Percentiles rank a stretch among this genome's conserved stretches.
Conservation (phyloP, 1,140 invertebrate genomes). For the Caenorhabditis latens region DNA sequence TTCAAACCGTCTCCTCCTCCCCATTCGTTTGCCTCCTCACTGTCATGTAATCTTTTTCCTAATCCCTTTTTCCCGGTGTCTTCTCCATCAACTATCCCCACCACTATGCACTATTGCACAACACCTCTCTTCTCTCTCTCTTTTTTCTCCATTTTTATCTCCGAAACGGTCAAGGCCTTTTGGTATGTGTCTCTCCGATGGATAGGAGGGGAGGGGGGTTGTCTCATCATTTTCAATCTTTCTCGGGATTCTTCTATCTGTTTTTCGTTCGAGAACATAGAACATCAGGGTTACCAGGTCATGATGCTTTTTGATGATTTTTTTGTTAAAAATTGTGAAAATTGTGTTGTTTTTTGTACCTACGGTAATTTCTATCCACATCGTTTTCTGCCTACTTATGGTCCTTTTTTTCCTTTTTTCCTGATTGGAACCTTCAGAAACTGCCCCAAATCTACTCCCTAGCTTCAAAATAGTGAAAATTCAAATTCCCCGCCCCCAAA, state of each 20-base stretch:
- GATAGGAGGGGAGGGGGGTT: no score
- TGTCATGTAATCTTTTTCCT: background rate
- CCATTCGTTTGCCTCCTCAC: no score
- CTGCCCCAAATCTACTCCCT: background rate
- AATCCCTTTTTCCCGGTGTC: background rate
- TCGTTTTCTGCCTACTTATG: no score
- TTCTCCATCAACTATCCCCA: background rate
- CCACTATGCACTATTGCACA: slow-evolving; percentile 49
- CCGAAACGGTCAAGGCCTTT: slow-evolving; percentile 46
- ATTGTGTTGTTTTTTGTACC: no score
- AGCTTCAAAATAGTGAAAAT: background rate
- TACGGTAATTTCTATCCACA: no score
- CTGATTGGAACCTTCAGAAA: no score
- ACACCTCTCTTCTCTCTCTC: background rate
- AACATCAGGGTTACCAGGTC: slow-evolving; percentile 15
- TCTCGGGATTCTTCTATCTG: background rate
- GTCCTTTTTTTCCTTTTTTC: no score
- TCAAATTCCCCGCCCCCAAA: background rate
- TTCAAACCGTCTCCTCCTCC: background rate
- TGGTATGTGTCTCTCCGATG: background rate
- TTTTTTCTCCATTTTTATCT: background rate
- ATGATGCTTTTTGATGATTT: background rate
- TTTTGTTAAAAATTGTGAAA: background rate
- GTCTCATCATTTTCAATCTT: slow-evolving; percentile 43
- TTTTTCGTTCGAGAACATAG: slow-evolving; percentile 38